These are phyloP conservation scores for Drosophila aff. DNA, from an alignment of 1,140 invertebrate genomes.

Conservation along the genomic window DNA sequence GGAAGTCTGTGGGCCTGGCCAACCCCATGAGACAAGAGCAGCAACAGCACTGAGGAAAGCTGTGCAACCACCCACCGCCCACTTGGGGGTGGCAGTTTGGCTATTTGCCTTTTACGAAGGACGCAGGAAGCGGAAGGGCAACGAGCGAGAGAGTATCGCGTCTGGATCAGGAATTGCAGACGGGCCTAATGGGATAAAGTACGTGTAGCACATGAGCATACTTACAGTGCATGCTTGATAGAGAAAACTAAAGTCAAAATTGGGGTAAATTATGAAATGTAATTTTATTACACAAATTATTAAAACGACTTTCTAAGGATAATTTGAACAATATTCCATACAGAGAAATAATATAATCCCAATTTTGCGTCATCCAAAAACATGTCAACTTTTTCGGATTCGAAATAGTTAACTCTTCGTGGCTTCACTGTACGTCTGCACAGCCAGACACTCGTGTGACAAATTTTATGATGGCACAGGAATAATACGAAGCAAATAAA, in stretches of 20 bases:
- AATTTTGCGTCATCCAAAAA: neutral
- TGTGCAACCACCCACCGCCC: constrained; percentile 23
- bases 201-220: constrained; percentile 30
- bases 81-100: constrained; percentile 64
- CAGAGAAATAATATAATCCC: neutral
- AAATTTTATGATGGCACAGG: constrained; percentile 34
- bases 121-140: constrained; percentile 11
- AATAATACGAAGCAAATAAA: constrained; percentile 6
- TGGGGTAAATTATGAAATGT: no score
- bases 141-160: constrained; percentile 32
- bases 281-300: neutral
- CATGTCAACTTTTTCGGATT: neutral
- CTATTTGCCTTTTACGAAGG: constrained; percentile 53
- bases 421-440: constrained; percentile 1
- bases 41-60: constrained; percentile 25
- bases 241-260: neutral
- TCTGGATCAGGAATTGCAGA: constrained; percentile 65
- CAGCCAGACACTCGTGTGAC: constrained; percentile 35
- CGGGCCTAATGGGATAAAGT: constrained; percentile 76
- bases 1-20: constrained; percentile 54
- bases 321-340: neutral
- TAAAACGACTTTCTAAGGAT: no score
- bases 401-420: neutral
- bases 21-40: constrained; percentile 39
- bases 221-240: neutral